Conservation (phyloP, 2,113 vertebrate genomes). For the Balaenoptera acutorostrata region DNA sequence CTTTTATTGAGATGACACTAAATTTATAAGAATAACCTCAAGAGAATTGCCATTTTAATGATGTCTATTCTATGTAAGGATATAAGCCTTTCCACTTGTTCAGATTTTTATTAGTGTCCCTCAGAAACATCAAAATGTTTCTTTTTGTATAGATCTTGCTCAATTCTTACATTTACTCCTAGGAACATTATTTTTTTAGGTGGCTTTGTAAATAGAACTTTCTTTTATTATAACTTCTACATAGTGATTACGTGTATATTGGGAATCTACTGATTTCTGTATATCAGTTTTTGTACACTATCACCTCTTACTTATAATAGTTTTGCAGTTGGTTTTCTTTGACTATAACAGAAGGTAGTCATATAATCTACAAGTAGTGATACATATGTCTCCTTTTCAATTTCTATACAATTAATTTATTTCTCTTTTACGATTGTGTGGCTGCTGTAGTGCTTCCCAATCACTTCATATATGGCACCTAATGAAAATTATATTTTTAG, state of each 20-base stretch:
- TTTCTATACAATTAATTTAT: not conserved
- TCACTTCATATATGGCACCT: not conserved
- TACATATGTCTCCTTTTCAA: not conserved
- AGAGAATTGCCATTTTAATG: not conserved
- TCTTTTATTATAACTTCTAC: not conserved
- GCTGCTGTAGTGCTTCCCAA: not conserved
- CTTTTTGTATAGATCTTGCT: not conserved
- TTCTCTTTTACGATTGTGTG: not conserved
- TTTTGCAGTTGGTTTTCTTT: not conserved
- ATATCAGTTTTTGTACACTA: not conserved
- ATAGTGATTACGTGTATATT: not conserved
- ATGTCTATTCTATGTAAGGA: not conserved
- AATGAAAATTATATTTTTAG: not conserved
- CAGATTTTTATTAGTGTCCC: not conserved
- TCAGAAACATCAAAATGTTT: not conserved
- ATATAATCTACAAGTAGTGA: not conserved
- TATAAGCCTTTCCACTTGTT: not conserved
- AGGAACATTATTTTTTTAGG: not conserved
- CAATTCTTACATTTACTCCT: not conserved
- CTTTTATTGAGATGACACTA: not conserved
- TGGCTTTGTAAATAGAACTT: not conserved
- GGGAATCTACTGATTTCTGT: not conserved
- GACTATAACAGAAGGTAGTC: not conserved
- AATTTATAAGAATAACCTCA: not conserved
- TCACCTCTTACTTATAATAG: not conserved